phyloP scores from a whole-genome alignment of 2,113 vertebrate genomes.

The Perca flavescens region DNA sequence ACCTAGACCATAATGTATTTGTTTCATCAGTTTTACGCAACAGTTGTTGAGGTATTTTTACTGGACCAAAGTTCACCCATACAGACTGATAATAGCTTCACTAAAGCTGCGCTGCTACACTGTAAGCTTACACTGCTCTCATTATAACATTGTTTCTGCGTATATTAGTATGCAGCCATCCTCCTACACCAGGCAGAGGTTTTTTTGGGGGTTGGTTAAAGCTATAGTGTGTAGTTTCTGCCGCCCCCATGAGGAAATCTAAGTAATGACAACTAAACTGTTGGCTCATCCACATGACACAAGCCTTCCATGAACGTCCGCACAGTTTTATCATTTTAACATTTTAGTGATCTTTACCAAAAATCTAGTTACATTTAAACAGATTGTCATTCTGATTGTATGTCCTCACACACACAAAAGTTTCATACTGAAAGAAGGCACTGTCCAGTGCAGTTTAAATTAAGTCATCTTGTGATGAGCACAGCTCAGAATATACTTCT shows the following conservation, averaged over 20 bases:
- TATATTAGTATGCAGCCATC: not conserved
- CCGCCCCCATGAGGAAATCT: too few relatives aligned
- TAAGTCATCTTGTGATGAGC: slow-evolving; percentile 13
- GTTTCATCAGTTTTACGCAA: not conserved
- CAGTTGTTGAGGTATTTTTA: not conserved
- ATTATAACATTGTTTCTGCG: not conserved
- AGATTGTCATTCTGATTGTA: not conserved
- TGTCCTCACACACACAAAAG: not conserved
- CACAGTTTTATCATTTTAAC: not conserved
- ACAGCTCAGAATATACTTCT: slow-evolving; percentile 44
- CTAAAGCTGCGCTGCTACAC: not conserved
- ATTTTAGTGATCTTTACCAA: not conserved
- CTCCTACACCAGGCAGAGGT: slow-evolving; percentile 23
- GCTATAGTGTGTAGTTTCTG: too few relatives aligned
- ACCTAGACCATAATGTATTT: not conserved
- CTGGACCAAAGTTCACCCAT: not conserved
- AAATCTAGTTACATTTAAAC: not conserved
- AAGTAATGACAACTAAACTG: too few relatives aligned
- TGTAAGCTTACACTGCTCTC: not conserved
- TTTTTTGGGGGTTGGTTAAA: not conserved
- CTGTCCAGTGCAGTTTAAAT: slow-evolving; percentile 6
- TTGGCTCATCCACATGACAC: too few relatives aligned
- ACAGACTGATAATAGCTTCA: not conserved
- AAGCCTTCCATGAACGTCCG: too few relatives aligned
- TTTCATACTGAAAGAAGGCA: slow-evolving; percentile 2